Base-by-base conservation (phyloP, 64 coral and sea anemone species). In the Dendronephthya gigantea region DNA sequence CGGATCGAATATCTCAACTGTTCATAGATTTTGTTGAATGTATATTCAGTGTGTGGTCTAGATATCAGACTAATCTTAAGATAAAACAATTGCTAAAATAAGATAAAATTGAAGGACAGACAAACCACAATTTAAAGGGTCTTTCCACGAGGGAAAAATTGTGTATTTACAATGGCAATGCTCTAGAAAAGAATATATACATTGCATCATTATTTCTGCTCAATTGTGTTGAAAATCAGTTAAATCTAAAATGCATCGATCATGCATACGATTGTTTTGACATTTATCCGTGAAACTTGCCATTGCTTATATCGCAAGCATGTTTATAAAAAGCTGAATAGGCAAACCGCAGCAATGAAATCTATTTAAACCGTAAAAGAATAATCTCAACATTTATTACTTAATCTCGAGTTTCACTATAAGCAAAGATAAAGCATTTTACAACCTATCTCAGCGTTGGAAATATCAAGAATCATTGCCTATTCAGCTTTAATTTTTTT, bases 51-150 rank as follows among this genome's bases (percentile, higher is more conserved):
- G 72, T 79, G 72, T 39, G 72, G 72, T 79, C 27, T 17, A 79
- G 30, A 79, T 79, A 34, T 79, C 55, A 79, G 27, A 19, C 30
- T 79, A 36, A 79, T 79, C 72, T 79, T 14, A 33, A 34, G 72
- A 79, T 79, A 79, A 79, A 79, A 29, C 72, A 79, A 79, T 79
- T 79, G 30, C 72, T 79, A 19, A 79, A 79, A 79, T 29, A 79
- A 79, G 72, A 79, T 79, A 79, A 79, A 31, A 34, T 36, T 34
- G 37, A 79, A 2, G 16, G 16, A 35, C 13, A 79, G 30, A 39
- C 30, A 79, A 79, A 34, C 72, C 29, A 62, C 72, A 79, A 79
- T 79, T 22, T 30, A 66, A 7, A 66, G 30, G 29, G 15, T 29
- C 15, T 79, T 36, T 39, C 72, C 72, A 33, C 0, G 7, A 36